These are phyloP conservation scores for Isichthys henryi DNA, from an alignment of 2,113 vertebrate genomes.

Conservation along the genomic window DNA sequence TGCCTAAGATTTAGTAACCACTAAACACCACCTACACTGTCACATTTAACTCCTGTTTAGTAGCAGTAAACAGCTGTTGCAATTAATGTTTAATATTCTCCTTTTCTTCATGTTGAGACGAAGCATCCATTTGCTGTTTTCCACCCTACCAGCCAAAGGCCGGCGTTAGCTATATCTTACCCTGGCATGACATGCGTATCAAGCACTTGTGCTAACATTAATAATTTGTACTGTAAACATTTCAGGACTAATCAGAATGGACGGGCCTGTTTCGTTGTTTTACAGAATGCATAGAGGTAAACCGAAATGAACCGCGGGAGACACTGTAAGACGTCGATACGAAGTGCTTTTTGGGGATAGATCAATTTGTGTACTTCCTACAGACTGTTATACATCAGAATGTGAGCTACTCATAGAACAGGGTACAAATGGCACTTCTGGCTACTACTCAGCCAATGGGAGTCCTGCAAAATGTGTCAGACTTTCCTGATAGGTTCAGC, in stretches of 20 bases:
- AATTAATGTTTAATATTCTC: background rate
- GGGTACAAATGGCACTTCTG: background rate
- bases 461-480: background rate
- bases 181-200: slow-evolving; percentile 41
- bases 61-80: slow-evolving; percentile 4
- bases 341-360: slow-evolving; percentile 20
- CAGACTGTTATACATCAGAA: background rate
- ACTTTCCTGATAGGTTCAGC: background rate
- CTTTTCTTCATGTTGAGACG: background rate
- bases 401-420: background rate
- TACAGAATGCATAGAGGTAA: slow-evolving; percentile 57
- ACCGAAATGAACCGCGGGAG: background rate
- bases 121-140: slow-evolving; percentile 2
- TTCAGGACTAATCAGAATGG: slow-evolving; percentile 45
- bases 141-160: background rate
- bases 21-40: background rate
- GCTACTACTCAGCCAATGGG: background rate
- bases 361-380: background rate
- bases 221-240: slow-evolving; percentile 63
- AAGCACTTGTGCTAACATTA: slow-evolving; percentile 49
- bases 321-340: background rate
- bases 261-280: slow-evolving; percentile 29
- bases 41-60: slow-evolving; percentile 1
- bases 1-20: background rate
- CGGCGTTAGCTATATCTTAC: background rate